A percentile compares a stretch with the other conserved stretches of the same genome.
phyloP scores from a whole-genome alignment of 2,797 vertebrate species.

The Silurus aristotelis region DNA sequence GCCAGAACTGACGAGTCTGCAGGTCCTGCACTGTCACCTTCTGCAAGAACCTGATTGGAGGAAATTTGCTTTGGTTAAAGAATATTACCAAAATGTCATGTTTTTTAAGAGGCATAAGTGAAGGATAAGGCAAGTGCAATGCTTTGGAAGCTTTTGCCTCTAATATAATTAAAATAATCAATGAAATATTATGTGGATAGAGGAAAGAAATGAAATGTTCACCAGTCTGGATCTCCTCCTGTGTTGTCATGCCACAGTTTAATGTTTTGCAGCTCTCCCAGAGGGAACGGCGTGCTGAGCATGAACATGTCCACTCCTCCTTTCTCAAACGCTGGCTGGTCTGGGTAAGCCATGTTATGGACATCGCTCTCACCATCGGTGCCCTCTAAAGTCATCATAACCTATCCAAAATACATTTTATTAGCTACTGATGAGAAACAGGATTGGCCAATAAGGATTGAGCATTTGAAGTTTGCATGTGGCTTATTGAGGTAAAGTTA shows the following conservation, averaged over 20 bases:
- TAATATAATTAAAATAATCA: not conserved
- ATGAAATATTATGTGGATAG: constrained; percentile 27
- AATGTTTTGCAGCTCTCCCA: constrained; percentile 77
- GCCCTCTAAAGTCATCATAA: constrained; percentile 73
- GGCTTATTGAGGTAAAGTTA: not conserved
- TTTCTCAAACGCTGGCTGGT: constrained; percentile 77
- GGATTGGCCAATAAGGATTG: not conserved
- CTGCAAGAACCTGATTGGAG: constrained; percentile 73
- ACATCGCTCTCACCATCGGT: constrained; percentile 73
- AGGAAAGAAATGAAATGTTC: constrained; percentile 31
- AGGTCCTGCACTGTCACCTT: constrained; percentile 76
- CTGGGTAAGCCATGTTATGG: constrained; percentile 73
- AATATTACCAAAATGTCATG: not conserved
- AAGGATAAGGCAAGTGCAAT: not conserved
- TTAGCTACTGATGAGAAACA: not conserved
- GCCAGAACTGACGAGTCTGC: constrained; percentile 71
- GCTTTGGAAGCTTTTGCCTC: not conserved
- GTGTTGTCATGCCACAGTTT: constrained; percentile 81
- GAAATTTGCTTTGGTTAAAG: not conserved
- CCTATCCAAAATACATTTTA: constrained; percentile 61
- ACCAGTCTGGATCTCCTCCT: constrained; percentile 69
- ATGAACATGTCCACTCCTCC: constrained; percentile 82
- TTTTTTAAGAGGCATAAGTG: not conserved
- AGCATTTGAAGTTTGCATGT: not conserved
- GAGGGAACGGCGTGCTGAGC: constrained; percentile 70